phyloP scores from a whole-genome alignment of 2,888 invertebrate genomes.

The Phalera bucephala region DNA sequence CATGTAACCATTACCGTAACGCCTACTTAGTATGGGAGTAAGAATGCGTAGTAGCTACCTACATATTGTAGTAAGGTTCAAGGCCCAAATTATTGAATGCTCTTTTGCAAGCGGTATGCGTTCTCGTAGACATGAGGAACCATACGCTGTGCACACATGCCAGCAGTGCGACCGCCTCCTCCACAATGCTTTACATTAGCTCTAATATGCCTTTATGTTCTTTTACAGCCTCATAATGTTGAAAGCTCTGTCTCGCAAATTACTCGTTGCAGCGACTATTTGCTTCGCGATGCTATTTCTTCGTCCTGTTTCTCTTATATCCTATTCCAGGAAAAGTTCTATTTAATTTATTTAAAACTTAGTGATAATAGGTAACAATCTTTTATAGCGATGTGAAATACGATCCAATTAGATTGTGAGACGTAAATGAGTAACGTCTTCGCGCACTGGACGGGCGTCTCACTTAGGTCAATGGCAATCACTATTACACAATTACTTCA shows the following conservation, averaged over 20 bases:
- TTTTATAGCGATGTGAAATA: constrained; percentile 35
- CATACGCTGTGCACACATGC: constrained; percentile 6
- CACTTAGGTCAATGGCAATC: constrained; percentile 33
- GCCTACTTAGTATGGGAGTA: neutral
- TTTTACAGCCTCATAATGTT: constrained; percentile 28
- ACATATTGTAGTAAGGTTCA: constrained; percentile 8
- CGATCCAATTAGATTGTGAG: constrained; percentile 45
- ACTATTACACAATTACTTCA: constrained; percentile 44
- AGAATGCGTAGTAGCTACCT: neutral
- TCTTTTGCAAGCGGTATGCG: constrained; percentile 11
- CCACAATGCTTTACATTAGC: constrained; percentile 21
- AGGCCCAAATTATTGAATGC: constrained; percentile 11
- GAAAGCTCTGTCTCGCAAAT: constrained; percentile 23
- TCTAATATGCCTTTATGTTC: constrained; percentile 20
- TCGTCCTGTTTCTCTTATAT: neutral
- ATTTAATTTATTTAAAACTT: constrained; percentile 21
- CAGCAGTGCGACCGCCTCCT: constrained; percentile 16
- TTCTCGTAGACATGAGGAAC: constrained; percentile 13
- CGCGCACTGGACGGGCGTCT: constrained; percentile 24
- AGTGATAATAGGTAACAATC: constrained; percentile 27
- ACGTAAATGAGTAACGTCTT: constrained; percentile 46
- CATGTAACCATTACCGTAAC: neutral
- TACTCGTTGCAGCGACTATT: constrained; percentile 11
- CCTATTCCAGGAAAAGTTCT: constrained; percentile 4
- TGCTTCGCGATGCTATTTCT: neutral